Base-by-base conservation (phyloP, 2,113 vertebrate species). In the Istiophorus platypterus region DNA sequence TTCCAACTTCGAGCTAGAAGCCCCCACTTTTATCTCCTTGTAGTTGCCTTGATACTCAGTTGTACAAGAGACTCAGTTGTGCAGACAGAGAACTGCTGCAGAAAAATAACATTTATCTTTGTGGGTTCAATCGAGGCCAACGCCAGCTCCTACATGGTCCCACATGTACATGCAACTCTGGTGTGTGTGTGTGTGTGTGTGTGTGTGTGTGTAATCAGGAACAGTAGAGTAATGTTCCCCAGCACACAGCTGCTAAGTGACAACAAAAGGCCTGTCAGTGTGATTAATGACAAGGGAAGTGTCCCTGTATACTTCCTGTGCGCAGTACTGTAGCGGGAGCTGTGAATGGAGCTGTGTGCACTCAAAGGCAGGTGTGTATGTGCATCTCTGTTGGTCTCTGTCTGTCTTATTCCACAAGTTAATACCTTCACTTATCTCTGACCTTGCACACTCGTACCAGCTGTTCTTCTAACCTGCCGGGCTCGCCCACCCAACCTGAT, bases 261-360 rank as follows among this genome's bases (percentile, higher is more conserved):
- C 93, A 94, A 93, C 92, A 93, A 94, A 94, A 92, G 88, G 88
- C 90, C 87, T 93, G 94, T 93, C 92, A 91, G 51, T 81, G 85
- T 95, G 94, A 95, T 95, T 94, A 94, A 95, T 93, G 93, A 91
- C 81, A 57, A 62, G 85, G 88, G 86, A 92, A 90, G 87, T 78
- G 84, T 85, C 75, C 84, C 85, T 61, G 89, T 73, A 58, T 89
- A 90, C 87, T 89, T 93, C 84, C 87, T 90, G 65, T 59, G 72
- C 75, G 77, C 85, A 15, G 26, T 47, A 64, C 86, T 85, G 88
- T 82, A 85, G 81, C 52, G 1, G 34, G 52, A 4, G 64, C 68
- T 86, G 76, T 76, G 79, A 90, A 76, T 64, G 39, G 42, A 76
- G 72, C 65, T 6, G 22, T 52, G 37, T 81, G 74, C 86, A 63